These are phyloP conservation scores for Herpetotheres cachinnans DNA, from an alignment of 2,113 vertebrate species.

Conservation along the genomic window DNA sequence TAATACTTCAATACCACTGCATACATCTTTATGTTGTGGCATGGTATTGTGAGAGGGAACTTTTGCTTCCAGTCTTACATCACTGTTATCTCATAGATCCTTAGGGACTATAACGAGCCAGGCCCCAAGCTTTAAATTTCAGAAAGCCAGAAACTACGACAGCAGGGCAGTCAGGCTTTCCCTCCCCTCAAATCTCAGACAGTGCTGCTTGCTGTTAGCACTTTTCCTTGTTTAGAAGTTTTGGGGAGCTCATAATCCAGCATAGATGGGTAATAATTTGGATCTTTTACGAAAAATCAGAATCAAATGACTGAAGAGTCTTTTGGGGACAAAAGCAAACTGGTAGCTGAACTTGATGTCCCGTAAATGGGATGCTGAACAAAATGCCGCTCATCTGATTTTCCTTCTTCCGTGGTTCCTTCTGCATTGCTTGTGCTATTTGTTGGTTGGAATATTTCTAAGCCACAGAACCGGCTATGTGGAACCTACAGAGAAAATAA, in stretches of 20 bases:
- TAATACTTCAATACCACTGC: rapidly evolving
- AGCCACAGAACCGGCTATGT: background rate
- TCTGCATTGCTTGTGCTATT: background rate
- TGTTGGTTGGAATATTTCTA: background rate
- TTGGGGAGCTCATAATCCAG: background rate
- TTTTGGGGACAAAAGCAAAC: background rate
- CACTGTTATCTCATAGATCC: background rate
- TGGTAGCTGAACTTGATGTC: background rate
- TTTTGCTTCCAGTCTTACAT: background rate
- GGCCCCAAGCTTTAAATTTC: background rate
- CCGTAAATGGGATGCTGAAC: background rate
- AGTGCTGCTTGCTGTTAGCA: background rate
- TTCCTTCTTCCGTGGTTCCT: background rate
- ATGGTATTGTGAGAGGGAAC: background rate
- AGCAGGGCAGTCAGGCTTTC: background rate
- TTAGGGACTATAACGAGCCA: background rate
- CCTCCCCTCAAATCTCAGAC: background rate
- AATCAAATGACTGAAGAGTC: background rate
- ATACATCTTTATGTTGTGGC: rapidly evolving
- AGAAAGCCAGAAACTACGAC: background rate
- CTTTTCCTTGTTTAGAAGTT: background rate
- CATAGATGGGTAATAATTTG: background rate
- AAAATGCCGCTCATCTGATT: background rate
- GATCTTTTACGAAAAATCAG: background rate
- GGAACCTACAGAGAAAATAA: constrained; percentile 6